These are phyloP conservation scores for Discoglossus pictus DNA, from an alignment of 2,797 vertebrate species.

Conservation along the genomic window DNA sequence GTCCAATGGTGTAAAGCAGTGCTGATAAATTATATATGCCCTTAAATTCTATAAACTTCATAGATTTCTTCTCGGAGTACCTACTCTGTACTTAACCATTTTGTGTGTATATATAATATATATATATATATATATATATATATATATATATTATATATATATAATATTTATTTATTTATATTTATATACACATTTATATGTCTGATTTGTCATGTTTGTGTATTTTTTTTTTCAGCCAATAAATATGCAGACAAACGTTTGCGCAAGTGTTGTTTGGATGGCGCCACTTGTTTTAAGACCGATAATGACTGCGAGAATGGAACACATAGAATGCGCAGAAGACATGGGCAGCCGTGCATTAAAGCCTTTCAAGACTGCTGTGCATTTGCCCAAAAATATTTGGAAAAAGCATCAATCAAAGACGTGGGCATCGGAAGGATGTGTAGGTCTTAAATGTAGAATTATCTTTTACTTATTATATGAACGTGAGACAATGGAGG, in stretches of 20 bases:
- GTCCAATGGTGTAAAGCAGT: too few species aligned
- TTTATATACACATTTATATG: too few species aligned
- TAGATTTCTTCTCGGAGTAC: too few species aligned
- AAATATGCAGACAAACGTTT: rapidly evolving
- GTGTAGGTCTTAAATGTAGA: conserved; percentile 68
- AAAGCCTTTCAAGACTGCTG: conserved; percentile 71
- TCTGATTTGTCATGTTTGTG: neutral
- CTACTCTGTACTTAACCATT: too few species aligned
- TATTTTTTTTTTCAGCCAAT: conserved; percentile 59
- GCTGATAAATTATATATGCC: too few species aligned
- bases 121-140: too few species aligned
- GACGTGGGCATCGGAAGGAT: conserved; percentile 64
- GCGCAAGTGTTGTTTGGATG: conserved; percentile 70
- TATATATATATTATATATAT: too few species aligned
- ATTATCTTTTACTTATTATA: too few species aligned
- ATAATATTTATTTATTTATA: too few species aligned
- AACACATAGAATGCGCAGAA: rapidly evolving
- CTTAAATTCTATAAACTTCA: too few species aligned
- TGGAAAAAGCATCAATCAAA: conserved; percentile 25
- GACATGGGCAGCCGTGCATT: neutral
- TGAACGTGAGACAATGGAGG: too few species aligned
- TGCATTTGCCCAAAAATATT: conserved; percentile 44
- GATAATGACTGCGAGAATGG: conserved; percentile 63
- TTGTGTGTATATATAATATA: too few species aligned
- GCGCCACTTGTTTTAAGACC: conserved; percentile 58